Evolutionary conservation across 2,113 vertebrate genomes (phyloP), one percentile per base, ranked within the genome.

Genomic region (Neopipo cinnamomea): DNA sequence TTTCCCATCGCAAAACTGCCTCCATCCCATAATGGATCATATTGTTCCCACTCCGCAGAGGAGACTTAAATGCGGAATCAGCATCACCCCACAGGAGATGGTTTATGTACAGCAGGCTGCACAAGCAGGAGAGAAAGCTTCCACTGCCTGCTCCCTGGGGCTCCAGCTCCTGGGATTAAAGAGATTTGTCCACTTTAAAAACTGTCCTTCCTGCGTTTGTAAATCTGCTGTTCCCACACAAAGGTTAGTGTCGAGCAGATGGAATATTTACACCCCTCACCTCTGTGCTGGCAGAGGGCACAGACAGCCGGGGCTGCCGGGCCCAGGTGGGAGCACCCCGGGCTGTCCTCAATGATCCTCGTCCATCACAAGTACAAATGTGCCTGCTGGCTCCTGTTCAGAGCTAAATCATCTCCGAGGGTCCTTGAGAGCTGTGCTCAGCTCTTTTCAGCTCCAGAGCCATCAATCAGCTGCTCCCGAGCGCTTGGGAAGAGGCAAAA

Each of bases 71-170:
- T 53, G 92, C 4, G 6, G 86, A 56, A 91, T 81, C 92, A 94
- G 94, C 96, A 50, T 27, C 49, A 18, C 93, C 95, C 95, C 88
- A n/a, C 88, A 85, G 96, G 95, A 93, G 65, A 88, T 85, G 91
- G 4, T 89, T 91, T 84, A 31, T 72, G 95, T 37, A 37, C 91
- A 58, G 61, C 83, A 66, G 71, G 33, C 75, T 88, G 79, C 82
- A 89, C 75, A 18, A 27, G 50, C 68, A 27, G 88, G 71, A 93
- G 89, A 31, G 75, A 59, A 47, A 92, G 73, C 88, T 82, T 74
- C 85, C 70, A 10, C 72, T 86, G 55, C 84, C 79, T 21, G 90
- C 72, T 96, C 95, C 88, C 90, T 4, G 24, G 88, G 85, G 94
- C 91, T 81, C 17, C 65, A 20, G 95, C 92, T 93, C 91, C 88